Evolutionary conservation across 2,113 vertebrate genomes (phyloP), one percentile per base, ranked within the genome.

Genomic region (Chaenocephalus aceratus): DNA sequence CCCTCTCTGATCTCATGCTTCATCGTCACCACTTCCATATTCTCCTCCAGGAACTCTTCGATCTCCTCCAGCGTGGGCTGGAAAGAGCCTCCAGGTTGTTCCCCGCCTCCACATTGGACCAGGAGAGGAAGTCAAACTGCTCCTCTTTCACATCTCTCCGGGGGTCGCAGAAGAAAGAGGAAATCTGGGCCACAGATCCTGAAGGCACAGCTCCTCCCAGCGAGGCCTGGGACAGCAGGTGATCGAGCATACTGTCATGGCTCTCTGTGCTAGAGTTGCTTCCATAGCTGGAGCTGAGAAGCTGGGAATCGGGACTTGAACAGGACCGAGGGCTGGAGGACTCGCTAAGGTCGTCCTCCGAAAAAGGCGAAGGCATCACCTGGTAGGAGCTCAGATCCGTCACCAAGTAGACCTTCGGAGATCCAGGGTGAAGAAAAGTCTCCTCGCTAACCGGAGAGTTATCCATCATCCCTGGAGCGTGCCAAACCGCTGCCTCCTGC

Each of bases 61-160:
- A 99, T 99, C 88, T 99, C 97, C 83, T 99, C 97, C 91, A 99
- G 92, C 0, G 97, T 99, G 53, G 97, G 97, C 84, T 97, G 96
- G 93, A 99, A 99, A 66, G 93, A 95, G 64, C 91, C 84, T 62
- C 16, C 92, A 23, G 91, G 86, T 1, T 96, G 89, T 11, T 97
- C 96, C 82, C 95, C 30, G 94, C 93, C 78, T 97, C 96, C 83
- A 92, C 83, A 0, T 90, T 53, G 72, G 96, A 86, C 91, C 93
- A 97, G 72, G 94, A 87, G 0, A 96, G 95, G 75, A 97, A 94
- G 79, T 95, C 95, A 76, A 97, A 95, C 75, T 91, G 91, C 10
- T 97, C 97, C 91, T 96, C 96, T 85, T 98, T 97, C 70, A 95
- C 84, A 4, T 94, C 96, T 89, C 90, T 95, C 93, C 94, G 95